These are phyloP conservation scores for Acridotheres tristis DNA, from an alignment of 2,797 vertebrate genomes.

Conservation along the genomic window DNA sequence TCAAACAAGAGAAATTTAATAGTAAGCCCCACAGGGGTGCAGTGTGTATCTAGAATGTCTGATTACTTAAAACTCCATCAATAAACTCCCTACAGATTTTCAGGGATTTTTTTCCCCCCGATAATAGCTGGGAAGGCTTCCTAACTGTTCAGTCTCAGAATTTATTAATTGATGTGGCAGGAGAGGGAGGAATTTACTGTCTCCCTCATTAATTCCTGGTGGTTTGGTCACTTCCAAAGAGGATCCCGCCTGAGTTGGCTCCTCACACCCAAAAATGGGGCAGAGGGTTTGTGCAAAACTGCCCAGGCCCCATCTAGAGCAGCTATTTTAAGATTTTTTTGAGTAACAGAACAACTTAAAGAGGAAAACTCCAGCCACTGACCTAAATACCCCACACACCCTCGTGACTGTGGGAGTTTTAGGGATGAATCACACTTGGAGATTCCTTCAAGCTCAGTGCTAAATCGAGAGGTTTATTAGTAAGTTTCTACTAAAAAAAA, in stretches of 20 bases:
- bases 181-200: background rate
- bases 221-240: background rate
- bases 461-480: background rate
- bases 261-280: background rate
- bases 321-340: background rate
- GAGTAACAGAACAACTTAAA: background rate
- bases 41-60: background rate
- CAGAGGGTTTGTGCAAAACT: background rate
- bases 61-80: background rate
- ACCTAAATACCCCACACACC: background rate
- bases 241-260: background rate
- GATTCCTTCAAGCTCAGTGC: background rate
- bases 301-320: background rate
- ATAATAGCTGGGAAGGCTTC: background rate
- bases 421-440: background rate
- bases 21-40: background rate
- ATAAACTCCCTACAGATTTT: background rate
- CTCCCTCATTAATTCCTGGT: background rate
- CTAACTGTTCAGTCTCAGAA: background rate
- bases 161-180: background rate
- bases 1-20: background rate
- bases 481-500: background rate
- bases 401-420: background rate
- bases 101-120: background rate
- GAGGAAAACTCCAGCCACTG: background rate